Evolutionary conservation across 2,797 vertebrate species (phyloP).

Genomic region (Gallinago nigripennis): DNA sequence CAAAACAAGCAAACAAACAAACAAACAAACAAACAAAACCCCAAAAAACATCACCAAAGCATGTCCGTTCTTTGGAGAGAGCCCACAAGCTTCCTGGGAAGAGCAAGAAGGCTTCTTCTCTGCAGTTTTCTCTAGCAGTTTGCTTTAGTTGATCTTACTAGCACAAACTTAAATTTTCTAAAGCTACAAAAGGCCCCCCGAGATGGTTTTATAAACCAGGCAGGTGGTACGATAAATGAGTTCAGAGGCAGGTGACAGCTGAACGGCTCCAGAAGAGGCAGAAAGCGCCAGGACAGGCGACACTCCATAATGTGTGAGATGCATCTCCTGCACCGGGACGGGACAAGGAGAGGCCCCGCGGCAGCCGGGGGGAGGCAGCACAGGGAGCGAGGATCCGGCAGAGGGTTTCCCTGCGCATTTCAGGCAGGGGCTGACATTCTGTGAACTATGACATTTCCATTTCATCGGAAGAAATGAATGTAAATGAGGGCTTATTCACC

Average conservation of each 20-base stretch:
- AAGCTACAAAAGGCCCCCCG: neutral
- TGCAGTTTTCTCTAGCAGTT: neutral
- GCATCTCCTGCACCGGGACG: rapidly evolving
- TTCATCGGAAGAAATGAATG: neutral
- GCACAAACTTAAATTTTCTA: neutral
- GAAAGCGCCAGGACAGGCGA: neutral
- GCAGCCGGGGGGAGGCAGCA: neutral
- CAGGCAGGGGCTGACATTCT: neutral
- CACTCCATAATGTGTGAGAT: rapidly evolving
- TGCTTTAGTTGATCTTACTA: neutral
- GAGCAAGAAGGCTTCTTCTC: neutral
- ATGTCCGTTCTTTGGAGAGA: neutral
- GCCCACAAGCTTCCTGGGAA: neutral
- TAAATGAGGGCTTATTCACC: constrained; percentile 6
- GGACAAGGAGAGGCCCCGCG: rapidly evolving
- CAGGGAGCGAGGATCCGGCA: neutral
- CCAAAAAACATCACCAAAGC: neutral
- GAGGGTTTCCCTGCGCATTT: neutral
- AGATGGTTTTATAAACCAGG: neutral
- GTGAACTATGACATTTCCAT: constrained; percentile 33
- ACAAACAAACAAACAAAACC: too few species aligned
- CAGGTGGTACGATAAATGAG: neutral
- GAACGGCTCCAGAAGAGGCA: neutral
- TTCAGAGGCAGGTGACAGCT: neutral
- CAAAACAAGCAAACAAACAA: too few species aligned